Evolutionary conservation across 1,140 invertebrate species (phyloP), one percentile per base, ranked within the genome.

Genomic region (Nylanderia fulva): DNA sequence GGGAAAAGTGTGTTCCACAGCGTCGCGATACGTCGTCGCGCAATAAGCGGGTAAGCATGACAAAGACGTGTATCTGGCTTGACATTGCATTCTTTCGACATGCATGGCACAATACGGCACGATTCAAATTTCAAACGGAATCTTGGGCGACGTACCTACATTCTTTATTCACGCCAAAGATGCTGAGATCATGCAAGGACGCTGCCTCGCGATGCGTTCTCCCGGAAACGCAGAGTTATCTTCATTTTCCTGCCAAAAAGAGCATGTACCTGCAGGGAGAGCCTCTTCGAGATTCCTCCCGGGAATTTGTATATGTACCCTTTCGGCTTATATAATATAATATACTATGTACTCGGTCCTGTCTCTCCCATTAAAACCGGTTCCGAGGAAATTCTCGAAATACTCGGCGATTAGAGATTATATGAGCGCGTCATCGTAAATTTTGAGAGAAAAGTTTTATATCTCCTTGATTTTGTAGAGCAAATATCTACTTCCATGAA

Each of bases 221-320:
- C n/a, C 64, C 64, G 77, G 79, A 86, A 63, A 36, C 45, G 45
- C 66, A 27, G 42, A 71, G 77, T 86, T 86, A 85, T 85, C 85
- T 83, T 64, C 66, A 61, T 63, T n/a, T 56, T 33, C 24, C 45
- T 56, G 48, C 21, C 45, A 58, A 42, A 72, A 24, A 54, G 56
- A 48, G 11, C 27, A 39, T 58, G 21, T 77, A 52, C 13, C 18
- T 15, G 63, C 58, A 24, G 21, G 11, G 15, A 48, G 45, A 48
- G 18, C 45, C 24, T 56, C 48, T 66, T 33, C 61, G 36, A 54
- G 85, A 83, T 86, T 86, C 61, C 68, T 54, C 27, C 24, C 21
- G 79, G 39, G 77, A n/a, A 56, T 42, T 8, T 27, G 27, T 27
- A 63, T 61, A 54, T 54, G 52, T 82, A 42, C 56, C 45, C 42